These are phyloP conservation scores for Gracilinanus agilis DNA, from an alignment of 2,113 vertebrate genomes.

Conservation along the genomic window DNA sequence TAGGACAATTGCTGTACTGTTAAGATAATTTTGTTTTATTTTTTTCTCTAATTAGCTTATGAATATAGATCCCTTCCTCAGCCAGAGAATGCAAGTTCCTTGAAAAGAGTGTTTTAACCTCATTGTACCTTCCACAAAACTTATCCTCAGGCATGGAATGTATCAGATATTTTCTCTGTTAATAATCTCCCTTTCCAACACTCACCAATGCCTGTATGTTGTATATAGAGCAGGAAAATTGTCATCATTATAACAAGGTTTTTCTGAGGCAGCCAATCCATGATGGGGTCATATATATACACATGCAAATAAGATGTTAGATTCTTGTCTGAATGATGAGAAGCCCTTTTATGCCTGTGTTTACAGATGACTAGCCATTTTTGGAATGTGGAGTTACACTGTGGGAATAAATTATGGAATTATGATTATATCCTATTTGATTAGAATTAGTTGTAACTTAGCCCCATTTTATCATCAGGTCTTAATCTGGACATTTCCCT, in stretches of 20 bases:
- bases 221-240: not conserved
- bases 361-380: constrained; percentile 24
- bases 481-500: constrained; percentile 22
- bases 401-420: not conserved
- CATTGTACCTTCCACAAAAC: not conserved
- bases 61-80: not conserved
- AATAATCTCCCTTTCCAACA: not conserved
- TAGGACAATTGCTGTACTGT: not conserved
- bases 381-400: not conserved
- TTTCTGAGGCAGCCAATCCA: not conserved
- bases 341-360: not conserved
- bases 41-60: not conserved
- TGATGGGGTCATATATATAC: not conserved
- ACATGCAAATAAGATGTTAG: not conserved
- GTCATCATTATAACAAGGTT: not conserved
- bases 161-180: not conserved
- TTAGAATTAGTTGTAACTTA: constrained; percentile 7
- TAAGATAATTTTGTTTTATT: not conserved
- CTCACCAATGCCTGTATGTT: not conserved
- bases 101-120: constrained; percentile 26
- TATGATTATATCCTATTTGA: constrained; percentile 27
- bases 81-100: not conserved
- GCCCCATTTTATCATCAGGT: not conserved
- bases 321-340: not conserved
- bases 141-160: not conserved